Percentiles rank a stretch among this genome's conserved stretches.
Conservation (phyloP, 2,888 invertebrate genomes). For the Dicranocentrus wangi region DNA sequence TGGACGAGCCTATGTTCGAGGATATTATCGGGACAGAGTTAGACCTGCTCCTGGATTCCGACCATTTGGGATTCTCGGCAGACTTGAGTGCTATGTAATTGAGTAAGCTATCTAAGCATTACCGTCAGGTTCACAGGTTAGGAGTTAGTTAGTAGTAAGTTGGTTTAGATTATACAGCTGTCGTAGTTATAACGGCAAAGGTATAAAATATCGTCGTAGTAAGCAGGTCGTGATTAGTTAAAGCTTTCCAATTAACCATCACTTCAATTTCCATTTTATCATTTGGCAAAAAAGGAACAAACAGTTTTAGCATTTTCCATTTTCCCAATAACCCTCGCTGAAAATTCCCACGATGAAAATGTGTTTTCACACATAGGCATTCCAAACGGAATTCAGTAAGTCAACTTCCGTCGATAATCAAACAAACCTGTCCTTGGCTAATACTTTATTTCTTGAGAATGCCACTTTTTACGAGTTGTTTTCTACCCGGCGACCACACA, state of each 20-base stretch:
- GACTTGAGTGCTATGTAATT: constrained; percentile 71
- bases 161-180: no score
- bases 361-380: constrained; percentile 1
- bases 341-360: constrained; percentile 8
- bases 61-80: constrained; percentile 76
- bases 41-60: constrained; percentile 78
- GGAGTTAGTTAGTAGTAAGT: not conserved
- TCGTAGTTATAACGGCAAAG: no score
- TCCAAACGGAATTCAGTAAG: no score
- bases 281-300: no score
- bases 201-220: no score
- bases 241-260: no score
- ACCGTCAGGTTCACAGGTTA: not conserved
- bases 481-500: no score
- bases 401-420: not conserved
- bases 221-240: no score
- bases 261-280: no score
- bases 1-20: constrained; percentile 74
- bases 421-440: constrained; percentile 32
- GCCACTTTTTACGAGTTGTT: constrained; percentile 2
- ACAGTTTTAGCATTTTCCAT: no score
- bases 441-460: constrained; percentile 30
- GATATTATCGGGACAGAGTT: constrained; percentile 74
- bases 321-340: no score
- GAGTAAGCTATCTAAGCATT: not conserved